phyloP scores from a whole-genome alignment of 92 coral and sea anemone species.

The Bergia puertoricense region DNA sequence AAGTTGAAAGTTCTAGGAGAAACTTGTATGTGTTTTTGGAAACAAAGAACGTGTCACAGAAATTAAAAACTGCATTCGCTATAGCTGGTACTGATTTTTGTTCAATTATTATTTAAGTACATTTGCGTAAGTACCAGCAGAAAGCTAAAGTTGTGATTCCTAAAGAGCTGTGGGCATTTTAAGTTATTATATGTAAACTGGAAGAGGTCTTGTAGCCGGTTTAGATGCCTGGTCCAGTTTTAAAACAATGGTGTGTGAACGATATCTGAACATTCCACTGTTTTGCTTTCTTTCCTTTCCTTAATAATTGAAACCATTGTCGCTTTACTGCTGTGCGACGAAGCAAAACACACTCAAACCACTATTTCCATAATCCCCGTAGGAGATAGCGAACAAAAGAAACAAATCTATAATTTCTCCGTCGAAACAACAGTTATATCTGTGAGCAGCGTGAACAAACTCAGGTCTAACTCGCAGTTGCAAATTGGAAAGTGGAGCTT shows the following conservation, averaged over 20 bases:
- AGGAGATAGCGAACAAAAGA: conserved; percentile 14
- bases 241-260: conserved; percentile 8
- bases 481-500: background rate
- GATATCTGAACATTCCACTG: conserved; percentile 24
- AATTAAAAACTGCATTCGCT: background rate
- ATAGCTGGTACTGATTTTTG: background rate
- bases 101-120: background rate
- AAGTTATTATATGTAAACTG: background rate
- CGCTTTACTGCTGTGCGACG: conserved; percentile 28
- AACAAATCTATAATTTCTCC: background rate
- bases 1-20: background rate
- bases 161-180: background rate
- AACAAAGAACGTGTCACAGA: background rate
- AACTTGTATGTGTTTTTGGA: too few species aligned
- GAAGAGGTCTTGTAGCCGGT: background rate
- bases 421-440: background rate
- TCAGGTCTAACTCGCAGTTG: background rate
- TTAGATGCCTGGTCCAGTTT: background rate
- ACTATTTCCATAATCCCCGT: conserved; percentile 18
- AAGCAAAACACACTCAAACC: conserved; percentile 7
- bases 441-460: background rate
- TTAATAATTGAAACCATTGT: conserved; percentile 29
- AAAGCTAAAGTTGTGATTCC: background rate
- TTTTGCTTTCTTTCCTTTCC: conserved; percentile 12
- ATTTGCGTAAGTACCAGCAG: background rate